Base-by-base conservation (phyloP, 2,113 vertebrate species). In the Leptobrachium ailaonicum region DNA sequence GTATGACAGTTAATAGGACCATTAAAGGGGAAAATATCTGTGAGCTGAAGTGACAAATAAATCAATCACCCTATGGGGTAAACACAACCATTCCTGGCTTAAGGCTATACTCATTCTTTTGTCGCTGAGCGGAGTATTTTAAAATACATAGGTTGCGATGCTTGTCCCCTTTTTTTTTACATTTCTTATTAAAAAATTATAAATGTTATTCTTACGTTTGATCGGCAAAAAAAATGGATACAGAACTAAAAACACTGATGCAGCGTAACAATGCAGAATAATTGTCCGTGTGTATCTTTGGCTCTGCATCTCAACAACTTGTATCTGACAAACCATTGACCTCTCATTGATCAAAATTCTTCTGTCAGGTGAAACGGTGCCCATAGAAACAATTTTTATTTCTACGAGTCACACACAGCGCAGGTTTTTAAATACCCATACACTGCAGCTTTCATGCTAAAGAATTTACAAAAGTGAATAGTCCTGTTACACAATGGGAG, bases 51-150 rank as follows among this genome's bases (percentile, higher is more conserved):
- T 81, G 71, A 81, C 79, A 81, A 47, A 50, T 20, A 75, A 81
- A 81, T 81, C 79, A 75, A 81, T 81, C 71, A 75, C 79, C 71
- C 72, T 69, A 68, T 78, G 72, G 79, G 72, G 79, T 75, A 69
- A 81, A 74, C 64, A 74, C 53, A 81, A 62, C 60, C 44, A 68
- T 81, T 73, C 64, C 43, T 60, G 14, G 41, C 71, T 66, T 71
- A 20, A 67, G 72, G 79, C 79, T 60, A 81, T 9, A 81, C 56
- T 75, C 71, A 40, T 58, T 73, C 64, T 45, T 74, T 13, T 67
- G 71, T 67, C 63, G 62, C 64, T 75, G 53, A 64, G 68, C 71
- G 67, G 20, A 74, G 72, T 6, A 75, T 62, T 32, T 32, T 32
- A 32, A 32, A 32, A 32, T 32, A 32, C 20, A 32, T 32, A 32